Percentiles rank a stretch among this genome's conserved stretches.
Evolutionary conservation across 2,797 vertebrate genomes (phyloP).

Genomic region (Xiphorhynchus erythropygius): DNA sequence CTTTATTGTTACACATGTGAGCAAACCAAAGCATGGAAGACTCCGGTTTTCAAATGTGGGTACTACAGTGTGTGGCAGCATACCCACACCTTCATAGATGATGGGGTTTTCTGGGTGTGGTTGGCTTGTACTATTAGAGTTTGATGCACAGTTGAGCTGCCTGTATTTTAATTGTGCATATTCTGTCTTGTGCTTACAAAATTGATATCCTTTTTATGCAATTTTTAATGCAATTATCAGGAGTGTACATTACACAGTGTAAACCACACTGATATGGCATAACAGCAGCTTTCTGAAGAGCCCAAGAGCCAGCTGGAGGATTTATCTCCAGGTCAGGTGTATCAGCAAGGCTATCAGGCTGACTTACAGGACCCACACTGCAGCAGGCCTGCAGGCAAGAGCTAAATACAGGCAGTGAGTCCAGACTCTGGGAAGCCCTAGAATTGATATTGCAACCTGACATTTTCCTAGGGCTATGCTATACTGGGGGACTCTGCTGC

Average conservation of each 20-base stretch:
- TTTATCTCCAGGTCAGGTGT: not conserved
- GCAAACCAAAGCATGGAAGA: not conserved
- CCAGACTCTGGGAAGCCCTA: not conserved
- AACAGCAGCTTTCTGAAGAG: not conserved
- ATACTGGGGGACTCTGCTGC: not conserved
- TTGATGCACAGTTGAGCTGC: not conserved
- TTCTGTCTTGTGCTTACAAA: not conserved
- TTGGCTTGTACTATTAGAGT: not conserved
- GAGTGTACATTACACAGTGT: not conserved
- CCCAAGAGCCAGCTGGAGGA: not conserved
- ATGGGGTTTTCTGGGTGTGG: not conserved
- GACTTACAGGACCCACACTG: not conserved
- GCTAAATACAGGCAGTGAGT: not conserved
- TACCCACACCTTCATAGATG: not conserved
- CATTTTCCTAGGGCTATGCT: constrained; percentile 38
- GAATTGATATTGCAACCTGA: not conserved
- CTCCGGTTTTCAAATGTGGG: not conserved
- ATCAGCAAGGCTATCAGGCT: not conserved
- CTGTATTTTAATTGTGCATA: not conserved
- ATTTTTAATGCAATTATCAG: not conserved
- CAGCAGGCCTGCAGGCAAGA: not conserved
- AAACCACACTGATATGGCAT: not conserved
- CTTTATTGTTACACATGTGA: not conserved
- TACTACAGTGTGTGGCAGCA: not conserved
- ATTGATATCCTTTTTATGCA: not conserved